Base-by-base conservation (phyloP, 1,140 invertebrate genomes). In the Zaprionus camerounensis region DNA sequence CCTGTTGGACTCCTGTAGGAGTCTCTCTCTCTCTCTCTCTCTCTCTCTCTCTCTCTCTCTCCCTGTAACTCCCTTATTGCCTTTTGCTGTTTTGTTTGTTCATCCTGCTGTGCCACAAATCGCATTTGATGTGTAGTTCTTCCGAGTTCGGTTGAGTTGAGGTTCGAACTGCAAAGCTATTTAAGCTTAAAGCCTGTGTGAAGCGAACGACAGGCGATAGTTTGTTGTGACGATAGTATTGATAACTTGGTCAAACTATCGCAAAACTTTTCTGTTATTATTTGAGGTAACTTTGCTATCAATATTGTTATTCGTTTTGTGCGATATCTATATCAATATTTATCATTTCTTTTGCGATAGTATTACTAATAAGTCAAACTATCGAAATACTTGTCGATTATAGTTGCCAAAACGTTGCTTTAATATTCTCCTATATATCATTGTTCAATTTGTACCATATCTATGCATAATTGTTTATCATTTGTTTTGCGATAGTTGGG, bases 61-160 rank as follows among this genome's bases (percentile, higher is more conserved):
- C 46, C 0, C 51, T 7, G 13, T n/a, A 1, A 15, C 9, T 55
- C 12, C n/a, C 24, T 20, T 24, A 1, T 5, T 11, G 46, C 46
- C 46, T 51, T 24, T 11, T 24, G 46, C 46, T 24, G 20, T 51
- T 51, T 51, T 20, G 41, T 17, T 24, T 51, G 46, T 1, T 12
- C 20, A 51, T 51, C 46, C 12, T 13, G 17, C 20, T 51, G 20
- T 51, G 46, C 46, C 46, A 46, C 41, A 24, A 51, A 51, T 51
- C 46, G 12, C 46, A 51, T 51, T 51, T 24, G 20, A 22, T 51
- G 46, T 0, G 46, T 22, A 13, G 11, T 11, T 51, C 46, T 12
- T 12, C 12, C 20, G 3, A 2, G 3, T 22, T 5, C 4, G 3
- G 3, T 24, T 51, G 20, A 13, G 20, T 46, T 3, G 15, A 9